Evolutionary conservation across 2,888 invertebrate genomes (phyloP), one percentile per base, ranked within the genome.

Genomic region (Syritta pipiens): DNA sequence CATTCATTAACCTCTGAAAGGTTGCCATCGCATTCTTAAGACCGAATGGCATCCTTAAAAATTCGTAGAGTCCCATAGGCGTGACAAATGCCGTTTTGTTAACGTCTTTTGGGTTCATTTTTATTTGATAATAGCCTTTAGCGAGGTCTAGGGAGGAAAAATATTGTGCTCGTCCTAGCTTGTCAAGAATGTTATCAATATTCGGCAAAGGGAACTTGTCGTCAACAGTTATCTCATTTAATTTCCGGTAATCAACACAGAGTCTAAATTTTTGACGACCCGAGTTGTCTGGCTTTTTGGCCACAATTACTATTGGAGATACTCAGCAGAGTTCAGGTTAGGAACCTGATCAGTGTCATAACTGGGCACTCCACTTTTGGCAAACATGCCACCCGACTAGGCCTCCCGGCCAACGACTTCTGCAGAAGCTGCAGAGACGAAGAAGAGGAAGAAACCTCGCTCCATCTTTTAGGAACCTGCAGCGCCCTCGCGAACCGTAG

Each of bases 121-220:
- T 17, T 40, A 40, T 55, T 19, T 55, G 55, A 10, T 55, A 10
- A 10, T 40, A 40, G 17, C 40, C 44, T 44, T 59, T 59, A 44
- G 59, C 7, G 1, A 59, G 20, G 32, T 44, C 59, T 20, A 59
- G 22, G 6, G 44, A 10, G 7, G 55, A 17, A 14, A 55, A 55
- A 37, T 55, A 55, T 7, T 55, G 6, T 37, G 55, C 60, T 42
- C 46, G 60, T 30, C 62, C 71, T 9, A 62, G 20, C 48, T 62
- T 69, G 17, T 60, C 60, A 9, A 53, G 14, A 24, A 35, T 53
- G 24, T 37, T 24, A 10, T 57, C 57, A 9, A 57, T 42, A n/a
- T 10, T 51, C 6, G 71, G 71, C 19, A 71, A 20, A 6, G 71
- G 60, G 22, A 26, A 71, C 46, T 62, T 46, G 20, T 55, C 74